Percentiles rank a stretch among this genome's conserved stretches.
Conservation (phyloP, 2,888 invertebrate species). For the Caenorhabditis sp. region DNA sequence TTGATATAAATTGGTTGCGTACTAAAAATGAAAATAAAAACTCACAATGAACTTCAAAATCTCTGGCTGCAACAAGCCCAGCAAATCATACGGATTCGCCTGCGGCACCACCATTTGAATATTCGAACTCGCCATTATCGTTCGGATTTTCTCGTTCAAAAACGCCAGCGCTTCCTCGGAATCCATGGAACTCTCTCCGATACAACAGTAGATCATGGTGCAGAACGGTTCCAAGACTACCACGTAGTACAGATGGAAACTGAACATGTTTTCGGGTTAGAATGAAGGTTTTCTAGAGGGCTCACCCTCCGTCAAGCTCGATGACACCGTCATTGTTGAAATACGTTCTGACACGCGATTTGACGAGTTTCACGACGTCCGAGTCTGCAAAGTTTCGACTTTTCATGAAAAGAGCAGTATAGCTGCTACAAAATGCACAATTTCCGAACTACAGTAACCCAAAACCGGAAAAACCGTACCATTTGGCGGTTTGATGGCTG, state of each 20-base stretch:
- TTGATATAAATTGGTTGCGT: too few relatives aligned
- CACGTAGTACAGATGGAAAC: constrained; percentile 56
- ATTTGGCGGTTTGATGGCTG: constrained; percentile 28
- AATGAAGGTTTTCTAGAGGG: not conserved
- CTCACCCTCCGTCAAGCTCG: constrained; percentile 62
- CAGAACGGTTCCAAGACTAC: constrained; percentile 64
- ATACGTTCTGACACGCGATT: constrained; percentile 63
- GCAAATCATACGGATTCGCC: constrained; percentile 51
- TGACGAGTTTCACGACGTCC: constrained; percentile 57
- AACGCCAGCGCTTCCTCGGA: constrained; percentile 53
- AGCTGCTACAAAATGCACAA: not conserved
- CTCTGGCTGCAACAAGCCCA: constrained; percentile 51
- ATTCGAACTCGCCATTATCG: constrained; percentile 47
- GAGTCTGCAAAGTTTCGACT: constrained; percentile 48
- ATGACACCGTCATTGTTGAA: constrained; percentile 68
- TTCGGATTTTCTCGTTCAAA: constrained; percentile 54
- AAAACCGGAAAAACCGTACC: constrained; percentile 20
- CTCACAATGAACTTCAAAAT: constrained; percentile 60
- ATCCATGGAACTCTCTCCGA: constrained; percentile 51
- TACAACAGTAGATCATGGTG: constrained; percentile 64
- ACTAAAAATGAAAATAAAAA: not conserved
- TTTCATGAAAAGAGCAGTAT: too few relatives aligned
- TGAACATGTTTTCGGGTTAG: constrained; percentile 33
- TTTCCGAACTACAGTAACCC: not conserved
- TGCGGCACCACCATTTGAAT: constrained; percentile 59